Evolutionary conservation across 2,113 vertebrate species (phyloP).

Genomic region (Isurus oxyrinchus): DNA sequence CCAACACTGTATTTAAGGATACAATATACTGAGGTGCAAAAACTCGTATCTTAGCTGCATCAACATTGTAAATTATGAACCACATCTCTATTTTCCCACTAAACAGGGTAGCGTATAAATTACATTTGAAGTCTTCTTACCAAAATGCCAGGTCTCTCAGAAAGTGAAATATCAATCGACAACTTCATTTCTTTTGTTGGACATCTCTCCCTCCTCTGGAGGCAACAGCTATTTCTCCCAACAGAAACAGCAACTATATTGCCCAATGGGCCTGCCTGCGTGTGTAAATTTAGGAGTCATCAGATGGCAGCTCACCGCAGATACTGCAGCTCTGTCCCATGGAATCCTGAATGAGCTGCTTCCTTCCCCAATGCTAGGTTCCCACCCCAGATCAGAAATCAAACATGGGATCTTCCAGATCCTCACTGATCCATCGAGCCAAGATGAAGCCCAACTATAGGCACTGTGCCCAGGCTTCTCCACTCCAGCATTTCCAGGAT

Average conservation of each 20-base stretch:
- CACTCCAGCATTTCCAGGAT: background rate
- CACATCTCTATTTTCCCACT: background rate
- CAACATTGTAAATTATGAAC: background rate
- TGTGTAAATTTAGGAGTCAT: conserved; percentile 2
- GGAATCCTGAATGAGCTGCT: background rate
- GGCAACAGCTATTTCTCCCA: background rate
- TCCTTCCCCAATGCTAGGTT: background rate
- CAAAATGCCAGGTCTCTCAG: background rate
- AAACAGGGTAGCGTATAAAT: background rate
- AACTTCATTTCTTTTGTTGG: background rate
- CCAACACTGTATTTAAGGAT: background rate
- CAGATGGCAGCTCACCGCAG: background rate
- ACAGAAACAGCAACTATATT: background rate
- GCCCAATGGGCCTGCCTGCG: background rate
- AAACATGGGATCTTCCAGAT: background rate
- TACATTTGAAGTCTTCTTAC: background rate
- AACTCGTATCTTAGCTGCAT: background rate
- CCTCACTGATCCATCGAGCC: background rate
- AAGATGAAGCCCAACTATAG: background rate
- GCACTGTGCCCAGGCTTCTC: background rate
- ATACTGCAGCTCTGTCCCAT: background rate
- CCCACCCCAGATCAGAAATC: background rate
- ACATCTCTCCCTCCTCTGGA: background rate
- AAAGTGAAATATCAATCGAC: background rate
- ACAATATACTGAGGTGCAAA: background rate